A percentile compares a stretch with the other conserved stretches of the same genome.
These are phyloP conservation scores for Onchidella celtica DNA, from an alignment of 2,888 invertebrate species.

Conservation along the genomic window DNA sequence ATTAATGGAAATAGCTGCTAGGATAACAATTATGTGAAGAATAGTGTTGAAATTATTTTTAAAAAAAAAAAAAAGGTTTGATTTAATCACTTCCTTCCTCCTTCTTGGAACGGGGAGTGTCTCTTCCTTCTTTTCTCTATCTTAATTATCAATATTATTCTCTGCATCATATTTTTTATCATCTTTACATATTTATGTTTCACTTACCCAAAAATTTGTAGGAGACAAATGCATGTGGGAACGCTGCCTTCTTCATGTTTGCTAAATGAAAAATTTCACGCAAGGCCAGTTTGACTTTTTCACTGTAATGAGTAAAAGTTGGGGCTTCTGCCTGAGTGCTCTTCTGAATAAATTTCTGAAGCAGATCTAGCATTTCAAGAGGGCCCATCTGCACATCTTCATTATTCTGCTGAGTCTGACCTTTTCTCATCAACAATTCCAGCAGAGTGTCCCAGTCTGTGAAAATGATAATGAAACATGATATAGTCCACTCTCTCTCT, in stretches of 20 bases:
- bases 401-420: background rate
- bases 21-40: too few species aligned
- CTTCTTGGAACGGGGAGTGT: too few species aligned
- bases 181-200: too few species aligned
- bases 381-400: background rate
- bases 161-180: too few species aligned
- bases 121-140: too few species aligned
- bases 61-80: too few species aligned
- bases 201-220: slow-evolving; percentile 23
- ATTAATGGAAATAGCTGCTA: too few species aligned
- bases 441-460: slow-evolving; percentile 29
- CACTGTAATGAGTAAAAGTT: slow-evolving; percentile 2
- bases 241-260: slow-evolving; percentile 7
- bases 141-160: too few species aligned
- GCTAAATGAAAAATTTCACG: background rate
- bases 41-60: too few species aligned
- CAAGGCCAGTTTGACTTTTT: background rate
- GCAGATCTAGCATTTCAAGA: background rate
- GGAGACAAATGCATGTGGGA: background rate
- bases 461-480: background rate
- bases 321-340: background rate
- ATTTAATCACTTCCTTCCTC: too few species aligned
- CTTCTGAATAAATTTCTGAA: slow-evolving; percentile 1
- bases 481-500: too few species aligned
- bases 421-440: background rate